phyloP scores from a whole-genome alignment of 2,888 invertebrate species.

The Patella pellucida region DNA sequence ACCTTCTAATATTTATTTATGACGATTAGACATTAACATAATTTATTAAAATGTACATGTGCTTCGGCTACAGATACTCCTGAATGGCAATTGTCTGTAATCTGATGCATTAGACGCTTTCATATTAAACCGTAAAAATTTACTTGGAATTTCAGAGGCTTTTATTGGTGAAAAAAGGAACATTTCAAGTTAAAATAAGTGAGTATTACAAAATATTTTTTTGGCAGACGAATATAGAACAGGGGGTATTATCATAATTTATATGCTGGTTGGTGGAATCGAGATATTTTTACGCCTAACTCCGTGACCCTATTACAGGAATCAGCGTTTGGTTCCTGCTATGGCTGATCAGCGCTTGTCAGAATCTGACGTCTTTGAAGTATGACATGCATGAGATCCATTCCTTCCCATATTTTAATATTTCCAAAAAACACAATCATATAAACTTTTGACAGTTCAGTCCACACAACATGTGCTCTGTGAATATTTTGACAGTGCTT shows the following conservation, averaged over 20 bases:
- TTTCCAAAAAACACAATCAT: no score
- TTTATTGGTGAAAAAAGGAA: no score
- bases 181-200: not conserved
- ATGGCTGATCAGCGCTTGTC: not conserved
- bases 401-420: no score
- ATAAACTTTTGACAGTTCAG: no score
- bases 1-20: slow-evolving; percentile 52
- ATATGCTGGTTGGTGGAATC: not conserved
- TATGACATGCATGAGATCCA: no score
- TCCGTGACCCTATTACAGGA: no score
- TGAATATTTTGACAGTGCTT: slow-evolving; percentile 18
- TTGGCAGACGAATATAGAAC: not conserved
- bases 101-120: no score
- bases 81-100: slow-evolving; percentile 8
- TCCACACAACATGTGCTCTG: slow-evolving; percentile 6
- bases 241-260: slow-evolving; percentile 1
- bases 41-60: slow-evolving; percentile 51
- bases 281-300: no score
- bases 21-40: slow-evolving; percentile 57
- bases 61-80: slow-evolving; percentile 8
- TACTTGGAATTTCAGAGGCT: no score
- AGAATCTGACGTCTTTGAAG: no score
- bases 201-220: not conserved
- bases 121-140: no score
- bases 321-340: slow-evolving; percentile 10